Percentiles rank a stretch among this genome's conserved stretches.
phyloP scores from a whole-genome alignment of 2,113 vertebrate genomes.

The Sorex araneus region DNA sequence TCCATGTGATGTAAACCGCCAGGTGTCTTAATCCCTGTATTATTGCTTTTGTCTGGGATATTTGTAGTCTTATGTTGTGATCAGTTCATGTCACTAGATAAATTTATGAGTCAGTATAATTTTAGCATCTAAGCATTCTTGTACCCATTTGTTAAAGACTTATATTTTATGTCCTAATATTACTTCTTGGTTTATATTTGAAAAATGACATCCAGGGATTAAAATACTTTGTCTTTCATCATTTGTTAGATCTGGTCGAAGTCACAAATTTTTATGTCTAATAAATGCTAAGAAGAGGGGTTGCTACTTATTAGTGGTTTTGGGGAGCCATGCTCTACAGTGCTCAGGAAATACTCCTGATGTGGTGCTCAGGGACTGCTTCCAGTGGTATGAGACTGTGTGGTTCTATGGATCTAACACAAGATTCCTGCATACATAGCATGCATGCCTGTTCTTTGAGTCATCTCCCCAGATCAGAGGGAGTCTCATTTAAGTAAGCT shows the following conservation, averaged over 20 bases:
- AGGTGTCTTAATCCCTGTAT: too few relatives aligned
- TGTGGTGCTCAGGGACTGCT: too few relatives aligned
- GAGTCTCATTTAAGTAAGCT: conserved; percentile 18
- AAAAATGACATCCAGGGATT: conserved; percentile 25
- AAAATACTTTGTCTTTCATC: conserved; percentile 40
- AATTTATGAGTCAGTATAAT: conserved; percentile 33
- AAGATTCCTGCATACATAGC: too few relatives aligned
- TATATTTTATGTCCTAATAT: conserved; percentile 39
- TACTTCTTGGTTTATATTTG: conserved; percentile 40
- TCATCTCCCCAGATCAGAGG: neutral
- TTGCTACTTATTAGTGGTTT: too few relatives aligned
- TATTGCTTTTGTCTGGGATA: neutral
- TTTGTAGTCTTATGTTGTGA: conserved; percentile 4
- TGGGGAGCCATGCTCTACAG: too few relatives aligned
- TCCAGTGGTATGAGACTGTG: too few relatives aligned
- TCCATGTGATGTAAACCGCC: too few relatives aligned
- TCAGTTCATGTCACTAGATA: neutral
- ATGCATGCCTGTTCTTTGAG: too few relatives aligned
- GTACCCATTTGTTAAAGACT: neutral
- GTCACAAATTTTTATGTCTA: conserved; percentile 10
- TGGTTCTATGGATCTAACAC: too few relatives aligned
- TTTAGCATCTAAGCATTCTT: neutral
- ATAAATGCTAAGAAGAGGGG: neutral
- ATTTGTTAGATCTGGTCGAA: conserved; percentile 50
- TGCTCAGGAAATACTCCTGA: too few relatives aligned